Evolutionary conservation across 2,797 vertebrate species (phyloP), one percentile per base, ranked within the genome.

Genomic region (Leptodactylus fallax): DNA sequence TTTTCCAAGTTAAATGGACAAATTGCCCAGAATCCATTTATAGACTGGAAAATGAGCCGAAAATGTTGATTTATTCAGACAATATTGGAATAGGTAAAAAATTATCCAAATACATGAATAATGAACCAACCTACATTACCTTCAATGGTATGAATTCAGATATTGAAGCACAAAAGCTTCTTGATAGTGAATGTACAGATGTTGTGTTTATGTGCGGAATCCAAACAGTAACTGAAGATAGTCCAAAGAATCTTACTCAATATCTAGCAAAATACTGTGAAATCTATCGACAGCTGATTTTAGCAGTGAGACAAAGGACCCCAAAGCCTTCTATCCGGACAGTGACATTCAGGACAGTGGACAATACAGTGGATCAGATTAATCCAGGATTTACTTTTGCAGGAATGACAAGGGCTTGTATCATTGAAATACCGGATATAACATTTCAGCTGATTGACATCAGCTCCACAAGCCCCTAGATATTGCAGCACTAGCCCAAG

Each of bases 21-120:
- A 91, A 85, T 45, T 93, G 12, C 13, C 72, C 92, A 23, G 81
- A 51, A 71, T 74, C 25, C 0, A 65, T 1, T 10, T 87, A 78
- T 7, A 25, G 53, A 49, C 8, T n/a, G 7, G 53, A 87, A 14
- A 0, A 19, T 61, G 91, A 91, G 88, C 94, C 95, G 49, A 96
- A 94, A 90, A 93, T 94, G 21, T 82, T 97, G 0, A 93, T 97
- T 83, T 96, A 97, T 93, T 95, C 96, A 89, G 97, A 98, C 88
- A 92, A 91, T 77, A 88, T 95, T 69, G 95, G 96, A 56, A 91
- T 98, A 83, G 92, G 94, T 72, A 91, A 94, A 92, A 90, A 92
- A 51, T 92, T 98, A 0, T 92, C 84, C 89, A 93, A 93, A 5
- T 92, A 95, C 81, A 82, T 97, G 77, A 93, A 96, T 85, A 91